phyloP scores from a whole-genome alignment of 2,797 vertebrate species.

The Siniperca undulata region DNA sequence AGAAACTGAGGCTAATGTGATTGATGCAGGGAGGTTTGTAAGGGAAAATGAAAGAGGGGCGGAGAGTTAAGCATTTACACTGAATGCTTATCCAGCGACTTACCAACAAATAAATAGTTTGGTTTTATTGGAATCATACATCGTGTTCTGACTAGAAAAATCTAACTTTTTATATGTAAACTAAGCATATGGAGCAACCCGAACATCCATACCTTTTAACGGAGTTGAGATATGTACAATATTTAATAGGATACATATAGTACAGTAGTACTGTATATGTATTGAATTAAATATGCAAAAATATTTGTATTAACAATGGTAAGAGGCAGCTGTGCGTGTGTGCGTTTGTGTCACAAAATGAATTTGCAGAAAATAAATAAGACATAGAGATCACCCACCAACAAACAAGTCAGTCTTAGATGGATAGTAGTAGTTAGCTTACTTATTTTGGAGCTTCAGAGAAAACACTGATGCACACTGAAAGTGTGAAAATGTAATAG shows the following conservation, averaged over 20 bases:
- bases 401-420: background rate
- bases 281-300: background rate
- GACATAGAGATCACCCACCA: background rate
- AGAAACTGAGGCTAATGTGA: conserved; percentile 63
- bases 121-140: conserved; percentile 10
- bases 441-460: background rate
- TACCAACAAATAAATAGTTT: conserved; percentile 10
- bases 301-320: background rate
- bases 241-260: background rate
- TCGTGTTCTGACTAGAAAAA: background rate
- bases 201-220: background rate
- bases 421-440: background rate
- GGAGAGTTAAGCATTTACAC: conserved; percentile 16
- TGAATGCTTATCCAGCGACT: conserved; percentile 32
- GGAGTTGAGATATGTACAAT: background rate
- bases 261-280: background rate
- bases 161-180: background rate
- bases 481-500: background rate
- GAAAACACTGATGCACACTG: no score
- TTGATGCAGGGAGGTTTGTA: conserved; percentile 47
- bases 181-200: background rate
- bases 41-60: conserved; percentile 36
- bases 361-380: background rate
- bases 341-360: background rate
- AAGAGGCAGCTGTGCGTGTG: background rate